phyloP scores from a whole-genome alignment of 2,797 vertebrate genomes.

The Galago senegalensis region DNA sequence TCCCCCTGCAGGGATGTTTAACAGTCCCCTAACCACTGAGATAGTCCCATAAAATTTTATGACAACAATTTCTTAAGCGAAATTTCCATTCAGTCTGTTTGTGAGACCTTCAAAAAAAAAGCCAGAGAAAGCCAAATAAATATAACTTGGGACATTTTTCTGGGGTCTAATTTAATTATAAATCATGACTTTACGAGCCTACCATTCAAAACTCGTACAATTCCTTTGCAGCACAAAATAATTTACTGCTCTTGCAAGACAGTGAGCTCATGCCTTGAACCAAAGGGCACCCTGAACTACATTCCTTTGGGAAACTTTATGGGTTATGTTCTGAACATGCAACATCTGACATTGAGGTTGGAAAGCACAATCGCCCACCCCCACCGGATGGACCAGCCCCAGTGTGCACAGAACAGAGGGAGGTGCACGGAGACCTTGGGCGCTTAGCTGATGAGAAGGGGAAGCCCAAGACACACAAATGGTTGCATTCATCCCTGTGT shows the following conservation, averaged over 20 bases:
- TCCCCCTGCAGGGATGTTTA: constrained; percentile 67
- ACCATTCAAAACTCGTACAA: neutral
- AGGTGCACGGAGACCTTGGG: neutral
- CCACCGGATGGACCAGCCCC: neutral
- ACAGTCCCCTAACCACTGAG: constrained; percentile 69
- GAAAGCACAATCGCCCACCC: neutral
- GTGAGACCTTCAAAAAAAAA: constrained; percentile 76
- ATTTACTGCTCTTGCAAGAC: constrained; percentile 8
- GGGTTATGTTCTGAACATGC: neutral
- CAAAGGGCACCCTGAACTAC: neutral
- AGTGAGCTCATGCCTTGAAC: neutral
- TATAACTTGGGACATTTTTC: constrained; percentile 78
- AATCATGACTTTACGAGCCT: constrained; percentile 76
- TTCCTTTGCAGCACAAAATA: constrained; percentile 57
- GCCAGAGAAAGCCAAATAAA: constrained; percentile 72
- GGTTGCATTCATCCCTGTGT: constrained; percentile 47
- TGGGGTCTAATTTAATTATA: constrained; percentile 81
- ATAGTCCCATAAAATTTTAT: constrained; percentile 75
- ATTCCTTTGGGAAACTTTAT: neutral
- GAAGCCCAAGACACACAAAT: constrained; percentile 37
- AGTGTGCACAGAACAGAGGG: neutral
- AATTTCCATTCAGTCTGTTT: constrained; percentile 74
- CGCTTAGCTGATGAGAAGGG: neutral
- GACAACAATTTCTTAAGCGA: constrained; percentile 76
- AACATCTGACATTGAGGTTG: neutral